A percentile compares a stretch with the other conserved stretches of the same genome.
These are phyloP conservation scores for Sebastolobus altivelis DNA, from an alignment of 2,797 vertebrate genomes.

Conservation along the genomic window DNA sequence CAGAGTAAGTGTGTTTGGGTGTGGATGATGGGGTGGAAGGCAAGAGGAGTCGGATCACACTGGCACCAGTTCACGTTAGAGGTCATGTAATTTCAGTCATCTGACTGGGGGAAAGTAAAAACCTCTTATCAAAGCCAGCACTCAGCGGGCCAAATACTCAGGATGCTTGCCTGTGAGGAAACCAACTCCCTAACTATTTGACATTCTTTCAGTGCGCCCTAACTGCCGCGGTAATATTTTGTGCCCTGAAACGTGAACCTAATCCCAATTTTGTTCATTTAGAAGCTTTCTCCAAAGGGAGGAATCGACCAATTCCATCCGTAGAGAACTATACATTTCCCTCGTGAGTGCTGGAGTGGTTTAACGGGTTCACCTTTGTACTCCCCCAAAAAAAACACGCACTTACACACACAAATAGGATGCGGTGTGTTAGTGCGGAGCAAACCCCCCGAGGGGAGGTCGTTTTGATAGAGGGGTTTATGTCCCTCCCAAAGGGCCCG, in stretches of 20 bases:
- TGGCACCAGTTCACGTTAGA: slow-evolving; percentile 38
- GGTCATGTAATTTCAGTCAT: slow-evolving; percentile 61
- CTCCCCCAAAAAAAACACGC: background rate
- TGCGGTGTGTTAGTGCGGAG: slow-evolving; percentile 4
- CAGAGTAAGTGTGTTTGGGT: slow-evolving; percentile 8
- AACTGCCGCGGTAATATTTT: slow-evolving; percentile 23
- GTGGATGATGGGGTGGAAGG: slow-evolving; percentile 26
- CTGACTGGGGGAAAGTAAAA: slow-evolving; percentile 34
- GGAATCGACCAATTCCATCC: slow-evolving; percentile 41
- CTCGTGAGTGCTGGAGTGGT: slow-evolving; percentile 38
- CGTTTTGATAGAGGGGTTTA: slow-evolving; percentile 73
- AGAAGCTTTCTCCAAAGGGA: slow-evolving; percentile 27
- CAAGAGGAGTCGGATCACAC: slow-evolving; percentile 26
- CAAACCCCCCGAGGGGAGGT: slow-evolving; percentile 56
- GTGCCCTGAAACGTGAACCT: slow-evolving; percentile 31
- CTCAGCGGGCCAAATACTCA: slow-evolving; percentile 24
- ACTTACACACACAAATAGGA: slow-evolving; percentile 32
- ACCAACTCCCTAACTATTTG: slow-evolving; percentile 23
- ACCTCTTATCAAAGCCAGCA: slow-evolving; percentile 39
- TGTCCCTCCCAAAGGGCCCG: slow-evolving; percentile 53
- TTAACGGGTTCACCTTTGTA: slow-evolving; percentile 60
- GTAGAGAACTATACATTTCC: slow-evolving; percentile 43
- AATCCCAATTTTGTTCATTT: slow-evolving; percentile 54
- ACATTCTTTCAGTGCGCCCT: slow-evolving; percentile 14
- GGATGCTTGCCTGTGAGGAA: slow-evolving; percentile 16